Conservation (phyloP, 2,888 invertebrate genomes). For the Drosophila meridiana region DNA sequence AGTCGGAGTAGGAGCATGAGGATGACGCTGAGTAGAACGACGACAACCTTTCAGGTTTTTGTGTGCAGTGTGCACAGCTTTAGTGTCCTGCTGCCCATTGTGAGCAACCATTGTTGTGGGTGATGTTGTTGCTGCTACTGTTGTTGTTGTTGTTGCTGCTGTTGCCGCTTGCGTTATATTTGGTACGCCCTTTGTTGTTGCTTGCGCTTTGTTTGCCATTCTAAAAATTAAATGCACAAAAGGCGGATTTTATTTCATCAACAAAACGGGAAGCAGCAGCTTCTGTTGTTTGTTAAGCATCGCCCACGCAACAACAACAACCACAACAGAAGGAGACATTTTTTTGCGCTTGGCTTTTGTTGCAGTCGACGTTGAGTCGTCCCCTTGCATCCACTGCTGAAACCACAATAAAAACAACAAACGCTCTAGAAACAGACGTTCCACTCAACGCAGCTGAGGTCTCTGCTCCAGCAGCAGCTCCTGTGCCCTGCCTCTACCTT, state of each 20-base stretch:
- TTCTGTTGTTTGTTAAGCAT: slow-evolving; percentile 80
- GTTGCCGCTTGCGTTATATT: slow-evolving; percentile 67
- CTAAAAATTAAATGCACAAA: slow-evolving; percentile 82
- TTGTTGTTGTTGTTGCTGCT: slow-evolving; percentile 66
- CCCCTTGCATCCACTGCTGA: slow-evolving; percentile 12
- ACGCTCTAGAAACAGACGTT: slow-evolving; percentile 76
- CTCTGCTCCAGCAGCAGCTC: slow-evolving; percentile 21
- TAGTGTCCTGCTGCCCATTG: slow-evolving; percentile 73
- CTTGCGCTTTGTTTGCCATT: slow-evolving; percentile 77
- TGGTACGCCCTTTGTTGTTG: slow-evolving; percentile 76
- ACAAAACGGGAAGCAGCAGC: slow-evolving; percentile 80
- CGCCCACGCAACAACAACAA: slow-evolving; percentile 73
- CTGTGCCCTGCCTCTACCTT: slow-evolving; percentile 3
- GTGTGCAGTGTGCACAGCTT: slow-evolving; percentile 51
- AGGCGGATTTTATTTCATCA: slow-evolving; percentile 81
- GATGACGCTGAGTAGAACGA: slow-evolving; percentile 30
- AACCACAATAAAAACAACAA: slow-evolving; percentile 60
- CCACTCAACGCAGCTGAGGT: slow-evolving; percentile 76
- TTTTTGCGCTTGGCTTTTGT: slow-evolving; percentile 65
- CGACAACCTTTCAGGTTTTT: slow-evolving; percentile 65
- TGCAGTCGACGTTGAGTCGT: slow-evolving; percentile 45
- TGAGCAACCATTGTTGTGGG: slow-evolving; percentile 72
- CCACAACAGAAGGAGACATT: slow-evolving; percentile 65
- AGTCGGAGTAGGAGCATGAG: slow-evolving; percentile 1
- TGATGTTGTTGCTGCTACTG: slow-evolving; percentile 55